A percentile compares a stretch with the other conserved stretches of the same genome.
Conservation (phyloP, 1,140 invertebrate genomes). For the Drosophila micromelanica region DNA sequence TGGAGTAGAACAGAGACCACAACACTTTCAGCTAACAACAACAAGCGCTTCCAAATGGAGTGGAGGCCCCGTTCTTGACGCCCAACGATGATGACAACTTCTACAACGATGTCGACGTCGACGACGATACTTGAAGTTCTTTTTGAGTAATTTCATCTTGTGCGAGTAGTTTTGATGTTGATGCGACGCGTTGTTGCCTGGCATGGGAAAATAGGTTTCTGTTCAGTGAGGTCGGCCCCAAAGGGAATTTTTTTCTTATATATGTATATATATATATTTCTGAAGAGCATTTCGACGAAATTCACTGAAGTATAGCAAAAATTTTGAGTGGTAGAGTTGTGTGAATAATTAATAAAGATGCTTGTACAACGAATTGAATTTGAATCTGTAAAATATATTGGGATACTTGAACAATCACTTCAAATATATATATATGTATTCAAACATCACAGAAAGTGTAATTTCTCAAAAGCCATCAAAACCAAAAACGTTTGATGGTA, state of each 20-base stretch:
- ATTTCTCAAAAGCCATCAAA: not conserved
- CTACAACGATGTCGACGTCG: constrained; percentile 13
- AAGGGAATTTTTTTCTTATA: not conserved
- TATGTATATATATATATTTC: not conserved
- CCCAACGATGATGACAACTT: constrained; percentile 52
- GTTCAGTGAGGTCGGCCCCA: not conserved
- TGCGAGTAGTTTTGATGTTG: constrained; percentile 67
- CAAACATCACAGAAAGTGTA: not conserved
- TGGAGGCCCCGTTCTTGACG: constrained; percentile 58
- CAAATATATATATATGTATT: not conserved
- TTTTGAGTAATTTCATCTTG: constrained; percentile 79
- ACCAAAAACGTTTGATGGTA: no score
- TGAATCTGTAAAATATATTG: constrained; percentile 39
- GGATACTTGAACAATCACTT: not conserved
- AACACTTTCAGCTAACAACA: constrained; percentile 32
- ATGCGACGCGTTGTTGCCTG: constrained; percentile 29
- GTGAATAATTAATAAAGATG: constrained; percentile 48
- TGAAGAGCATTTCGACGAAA: constrained; percentile 45
- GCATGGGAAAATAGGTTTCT: constrained; percentile 54
- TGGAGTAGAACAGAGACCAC: constrained; percentile 4
- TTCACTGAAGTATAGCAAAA: constrained; percentile 21
- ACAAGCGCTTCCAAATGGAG: constrained; percentile 49
- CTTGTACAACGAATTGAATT: constrained; percentile 26
- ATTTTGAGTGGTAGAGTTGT: constrained; percentile 35
- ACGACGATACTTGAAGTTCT: constrained; percentile 56